Conservation (phyloP, 2,797 vertebrate genomes). For the Aphelocoma californica region DNA sequence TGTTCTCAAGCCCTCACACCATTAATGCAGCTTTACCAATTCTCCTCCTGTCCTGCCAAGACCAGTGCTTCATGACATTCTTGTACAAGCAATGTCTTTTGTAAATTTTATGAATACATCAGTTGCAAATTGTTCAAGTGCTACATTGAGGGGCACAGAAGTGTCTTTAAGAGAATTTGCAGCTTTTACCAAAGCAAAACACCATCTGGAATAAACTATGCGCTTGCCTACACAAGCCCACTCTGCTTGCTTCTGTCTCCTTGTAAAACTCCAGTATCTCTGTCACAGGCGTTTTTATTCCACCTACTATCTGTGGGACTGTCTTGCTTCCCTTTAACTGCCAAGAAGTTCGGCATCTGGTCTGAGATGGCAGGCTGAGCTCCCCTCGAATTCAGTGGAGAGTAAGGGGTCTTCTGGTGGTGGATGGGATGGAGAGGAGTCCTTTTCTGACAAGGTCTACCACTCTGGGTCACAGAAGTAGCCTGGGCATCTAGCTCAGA, state of each 20-base stretch:
- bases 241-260: background rate
- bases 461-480: background rate
- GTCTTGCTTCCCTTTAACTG: background rate
- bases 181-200: conserved; percentile 37
- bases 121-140: background rate
- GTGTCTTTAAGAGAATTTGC: conserved; percentile 35
- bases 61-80: background rate
- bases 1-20: background rate
- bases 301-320: conserved; percentile 36
- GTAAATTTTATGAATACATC: background rate
- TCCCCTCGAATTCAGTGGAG: background rate
- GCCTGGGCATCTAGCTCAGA: background rate
- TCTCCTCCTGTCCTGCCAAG: background rate
- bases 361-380: background rate
- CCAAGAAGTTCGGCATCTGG: background rate
- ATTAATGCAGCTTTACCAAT: background rate
- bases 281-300: conserved; percentile 17
- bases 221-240: conserved; percentile 47
- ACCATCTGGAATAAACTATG: conserved; percentile 43
- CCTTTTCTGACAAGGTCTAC: background rate
- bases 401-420: background rate
- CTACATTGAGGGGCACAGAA: background rate
- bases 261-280: conserved; percentile 7
- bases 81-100: background rate
- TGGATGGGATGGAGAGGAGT: background rate